Evolutionary conservation across 1,140 invertebrate genomes (phyloP).

Genomic region (Eufriesea mexicana): DNA sequence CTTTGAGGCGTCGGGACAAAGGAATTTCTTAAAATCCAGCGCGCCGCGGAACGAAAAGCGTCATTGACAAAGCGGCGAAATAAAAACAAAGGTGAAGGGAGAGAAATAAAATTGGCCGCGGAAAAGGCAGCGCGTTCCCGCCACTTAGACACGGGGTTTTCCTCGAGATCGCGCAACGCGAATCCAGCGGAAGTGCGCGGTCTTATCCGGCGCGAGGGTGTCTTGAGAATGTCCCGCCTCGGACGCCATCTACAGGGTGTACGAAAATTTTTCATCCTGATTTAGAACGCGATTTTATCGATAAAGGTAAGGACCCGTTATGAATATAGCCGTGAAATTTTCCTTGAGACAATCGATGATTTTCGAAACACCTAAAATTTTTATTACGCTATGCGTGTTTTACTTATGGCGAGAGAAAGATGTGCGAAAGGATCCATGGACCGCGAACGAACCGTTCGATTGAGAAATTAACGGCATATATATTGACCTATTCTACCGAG

Average conservation of each 20-base stretch:
- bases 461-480: no score
- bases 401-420: no score
- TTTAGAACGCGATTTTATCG: no score
- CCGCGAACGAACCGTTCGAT: no score
- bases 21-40: background rate
- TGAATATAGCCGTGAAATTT: no score
- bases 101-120: conserved; percentile 24
- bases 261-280: no score
- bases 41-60: background rate
- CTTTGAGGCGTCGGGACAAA: background rate
- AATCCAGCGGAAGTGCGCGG: conserved; percentile 14
- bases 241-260: background rate
- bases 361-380: no score
- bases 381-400: no score
- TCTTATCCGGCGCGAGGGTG: conserved; percentile 43
- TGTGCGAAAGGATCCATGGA: no score
- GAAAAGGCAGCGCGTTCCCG: conserved; percentile 8
- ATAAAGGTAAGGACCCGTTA: no score
- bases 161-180: conserved; percentile 41
- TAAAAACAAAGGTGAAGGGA: background rate
- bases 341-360: no score
- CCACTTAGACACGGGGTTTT: conserved; percentile 27
- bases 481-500: no score
- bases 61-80: background rate
- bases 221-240: conserved; percentile 22